Conservation (phyloP, 2,113 vertebrate species). For the Xyliphius kryptos region DNA sequence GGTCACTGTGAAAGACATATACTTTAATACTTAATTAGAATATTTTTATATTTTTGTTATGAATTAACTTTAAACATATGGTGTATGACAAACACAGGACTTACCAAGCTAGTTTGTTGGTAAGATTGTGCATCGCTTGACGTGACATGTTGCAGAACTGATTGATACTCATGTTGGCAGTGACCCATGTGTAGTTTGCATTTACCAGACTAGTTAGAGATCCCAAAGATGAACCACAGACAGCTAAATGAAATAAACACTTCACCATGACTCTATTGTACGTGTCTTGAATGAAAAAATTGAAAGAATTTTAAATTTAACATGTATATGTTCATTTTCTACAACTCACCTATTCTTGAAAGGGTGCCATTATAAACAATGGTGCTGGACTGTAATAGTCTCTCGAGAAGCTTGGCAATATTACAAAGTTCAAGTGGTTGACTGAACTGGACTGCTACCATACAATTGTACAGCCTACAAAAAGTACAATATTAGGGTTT, state of each 20-base stretch:
- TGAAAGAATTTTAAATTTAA: no score
- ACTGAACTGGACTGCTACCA: slow-evolving; percentile 50
- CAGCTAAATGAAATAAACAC: slow-evolving; percentile 9
- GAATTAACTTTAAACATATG: no score
- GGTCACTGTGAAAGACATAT: slow-evolving; percentile 31
- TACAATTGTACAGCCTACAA: slow-evolving; percentile 52
- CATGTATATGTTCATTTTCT: no score
- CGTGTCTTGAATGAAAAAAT: no score
- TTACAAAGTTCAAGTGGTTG: slow-evolving; percentile 36
- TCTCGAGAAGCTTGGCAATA: slow-evolving; percentile 30
- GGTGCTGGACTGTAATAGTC: background rate
- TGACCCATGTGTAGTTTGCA: slow-evolving; percentile 50
- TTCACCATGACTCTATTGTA: background rate
- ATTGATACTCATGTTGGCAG: slow-evolving; percentile 18
- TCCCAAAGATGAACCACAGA: slow-evolving; percentile 44
- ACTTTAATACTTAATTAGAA: no score
- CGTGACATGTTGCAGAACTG: slow-evolving; percentile 37
- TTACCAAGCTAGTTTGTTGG: slow-evolving; percentile 43
- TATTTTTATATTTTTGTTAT: no score
- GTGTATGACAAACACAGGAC: slow-evolving; percentile 3
- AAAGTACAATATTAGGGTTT: background rate
- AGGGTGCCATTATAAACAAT: slow-evolving; percentile 23
- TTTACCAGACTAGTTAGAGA: slow-evolving; percentile 19
- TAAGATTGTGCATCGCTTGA: background rate
- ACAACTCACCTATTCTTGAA: slow-evolving; percentile 46